These are phyloP conservation scores for Protobothrops mucrosquamatus DNA, from an alignment of 2,113 vertebrate genomes.

Conservation along the genomic window DNA sequence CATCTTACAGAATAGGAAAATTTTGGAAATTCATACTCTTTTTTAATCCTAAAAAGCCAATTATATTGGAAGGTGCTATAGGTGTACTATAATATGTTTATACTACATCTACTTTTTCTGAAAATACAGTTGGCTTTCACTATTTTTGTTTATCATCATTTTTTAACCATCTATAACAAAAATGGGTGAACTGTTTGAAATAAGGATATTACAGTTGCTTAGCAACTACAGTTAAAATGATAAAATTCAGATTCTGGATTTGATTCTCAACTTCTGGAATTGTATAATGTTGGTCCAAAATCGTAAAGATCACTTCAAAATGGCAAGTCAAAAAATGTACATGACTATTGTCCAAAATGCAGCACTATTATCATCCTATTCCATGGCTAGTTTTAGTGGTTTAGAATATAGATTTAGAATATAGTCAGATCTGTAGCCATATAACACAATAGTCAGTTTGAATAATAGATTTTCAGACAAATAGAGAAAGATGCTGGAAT, in stretches of 20 bases:
- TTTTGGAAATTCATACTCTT: neutral
- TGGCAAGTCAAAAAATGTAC: neutral
- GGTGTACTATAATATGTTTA: neutral
- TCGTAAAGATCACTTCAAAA: neutral
- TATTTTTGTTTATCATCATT: neutral
- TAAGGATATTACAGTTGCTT: neutral
- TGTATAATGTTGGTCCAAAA: conserved; percentile 35
- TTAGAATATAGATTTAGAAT: neutral
- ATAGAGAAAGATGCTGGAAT: neutral
- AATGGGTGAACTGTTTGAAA: neutral
- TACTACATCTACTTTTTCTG: no score
- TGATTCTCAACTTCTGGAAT: conserved; percentile 19
- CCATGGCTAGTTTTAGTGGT: neutral
- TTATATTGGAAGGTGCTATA: neutral
- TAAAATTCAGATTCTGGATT: neutral
- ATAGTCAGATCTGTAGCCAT: neutral
- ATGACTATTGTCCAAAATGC: neutral
- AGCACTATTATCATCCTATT: neutral
- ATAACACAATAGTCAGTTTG: neutral
- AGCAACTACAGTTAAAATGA: neutral
- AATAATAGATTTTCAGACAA: neutral
- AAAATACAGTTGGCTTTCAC: neutral
- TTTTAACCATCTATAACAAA: neutral
- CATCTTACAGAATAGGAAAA: neutral
- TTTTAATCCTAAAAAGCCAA: neutral